These are phyloP conservation scores for Coluber constrictor DNA, from an alignment of 2,797 vertebrate genomes.

Conservation along the genomic window DNA sequence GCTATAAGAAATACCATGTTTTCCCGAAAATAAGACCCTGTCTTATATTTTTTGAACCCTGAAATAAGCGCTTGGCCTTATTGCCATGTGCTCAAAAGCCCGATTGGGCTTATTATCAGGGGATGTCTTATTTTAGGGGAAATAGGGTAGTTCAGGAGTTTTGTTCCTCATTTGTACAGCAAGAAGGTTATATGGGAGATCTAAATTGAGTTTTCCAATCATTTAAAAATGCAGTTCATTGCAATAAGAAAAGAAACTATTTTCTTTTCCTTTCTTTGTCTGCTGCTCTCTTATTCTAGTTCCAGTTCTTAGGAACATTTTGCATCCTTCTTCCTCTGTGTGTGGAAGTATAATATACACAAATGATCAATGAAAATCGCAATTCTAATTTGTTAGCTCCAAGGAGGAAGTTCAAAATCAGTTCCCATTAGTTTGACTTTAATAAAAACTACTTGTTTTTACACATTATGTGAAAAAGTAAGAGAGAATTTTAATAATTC, in stretches of 20 bases:
- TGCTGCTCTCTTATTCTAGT: not conserved
- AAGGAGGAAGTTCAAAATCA: slow-evolving; percentile 2
- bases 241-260: slow-evolving; percentile 19
- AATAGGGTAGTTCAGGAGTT: not conserved
- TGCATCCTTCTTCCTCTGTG: not conserved
- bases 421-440: slow-evolving; percentile 1
- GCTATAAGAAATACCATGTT: not conserved
- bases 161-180: not conserved
- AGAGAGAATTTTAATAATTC: not conserved
- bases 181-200: not conserved
- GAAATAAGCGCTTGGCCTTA: no score
- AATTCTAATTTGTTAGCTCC: slow-evolving; percentile 18
- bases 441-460: not conserved
- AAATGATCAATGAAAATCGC: slow-evolving; percentile 29
- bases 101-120: no score
- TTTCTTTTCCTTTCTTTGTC: not conserved
- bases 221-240: not conserved
- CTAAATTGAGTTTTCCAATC: not conserved
- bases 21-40: no score
- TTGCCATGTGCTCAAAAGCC: no score
- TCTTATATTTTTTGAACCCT: no score
- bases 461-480: slow-evolving; percentile 34
- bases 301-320: not conserved
- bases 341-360: not conserved
- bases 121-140: no score